Evolutionary conservation across 2,888 invertebrate species (phyloP).

Genomic region (Tetranychus truncatus): DNA sequence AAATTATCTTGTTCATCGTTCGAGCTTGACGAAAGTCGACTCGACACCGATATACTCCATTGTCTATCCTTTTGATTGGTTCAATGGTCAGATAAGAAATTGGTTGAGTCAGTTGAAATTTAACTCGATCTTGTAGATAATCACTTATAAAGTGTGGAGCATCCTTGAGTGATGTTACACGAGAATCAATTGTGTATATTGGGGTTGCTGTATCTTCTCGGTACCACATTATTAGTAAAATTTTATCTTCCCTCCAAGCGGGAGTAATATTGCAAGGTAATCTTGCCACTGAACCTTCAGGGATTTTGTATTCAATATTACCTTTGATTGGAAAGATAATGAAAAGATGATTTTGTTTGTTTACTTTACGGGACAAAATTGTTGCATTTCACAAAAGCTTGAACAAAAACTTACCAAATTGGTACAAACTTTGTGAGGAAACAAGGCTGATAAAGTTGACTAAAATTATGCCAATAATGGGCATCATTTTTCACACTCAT

Average conservation of each 20-base stretch:
- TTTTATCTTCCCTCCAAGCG: constrained; percentile 17
- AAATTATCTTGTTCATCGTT: constrained; percentile 70
- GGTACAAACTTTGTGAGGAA: too few species aligned
- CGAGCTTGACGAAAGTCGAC: constrained; percentile 76
- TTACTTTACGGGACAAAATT: too few species aligned
- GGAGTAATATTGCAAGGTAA: constrained; percentile 21
- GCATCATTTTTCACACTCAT: too few species aligned
- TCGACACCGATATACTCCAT: constrained; percentile 69
- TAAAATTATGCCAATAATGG: too few species aligned
- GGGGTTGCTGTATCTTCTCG: constrained; percentile 18
- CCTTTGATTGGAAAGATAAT: too few species aligned
- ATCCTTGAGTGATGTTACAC: constrained; percentile 8
- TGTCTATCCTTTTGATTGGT: constrained; percentile 38
- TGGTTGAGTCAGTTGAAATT: constrained; percentile 19
- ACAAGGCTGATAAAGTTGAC: too few species aligned
- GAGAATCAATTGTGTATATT: constrained; percentile 22
- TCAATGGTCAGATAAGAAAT: constrained; percentile 19
- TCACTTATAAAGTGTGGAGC: constrained; percentile 18
- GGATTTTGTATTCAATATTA: not conserved
- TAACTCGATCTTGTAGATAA: constrained; percentile 14
- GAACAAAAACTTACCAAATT: too few species aligned
- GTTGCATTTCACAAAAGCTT: too few species aligned
- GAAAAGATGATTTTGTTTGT: too few species aligned
- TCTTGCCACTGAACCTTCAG: not conserved
- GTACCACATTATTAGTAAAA: constrained; percentile 21